Base-by-base conservation (phyloP, 2,113 vertebrate genomes). In the Corythoichthys haematopterus region DNA sequence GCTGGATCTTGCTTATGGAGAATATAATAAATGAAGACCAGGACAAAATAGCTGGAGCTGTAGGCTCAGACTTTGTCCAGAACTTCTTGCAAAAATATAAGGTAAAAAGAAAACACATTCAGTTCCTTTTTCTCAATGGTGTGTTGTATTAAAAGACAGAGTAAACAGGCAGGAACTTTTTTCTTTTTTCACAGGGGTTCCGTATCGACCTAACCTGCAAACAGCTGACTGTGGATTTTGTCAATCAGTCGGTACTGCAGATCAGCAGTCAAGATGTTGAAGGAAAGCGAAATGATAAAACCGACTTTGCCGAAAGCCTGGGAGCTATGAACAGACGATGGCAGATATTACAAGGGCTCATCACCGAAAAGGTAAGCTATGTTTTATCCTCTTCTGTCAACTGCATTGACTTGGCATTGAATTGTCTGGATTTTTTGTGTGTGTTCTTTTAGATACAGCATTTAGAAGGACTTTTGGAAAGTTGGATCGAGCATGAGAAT, bases 221-320 rank as follows among this genome's bases (percentile, higher is more conserved):
- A 71, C 97, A 99, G 81, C 64, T 98, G 83, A 98, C 96, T 0
- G 96, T 98, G 1, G 97, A 98, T 81, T 99, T 98, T 76, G 97
- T 99, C 72, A 99, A 98, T 80, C 96, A 98, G 70, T 98, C 97
- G 0, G 95, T 98, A 79, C 89, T 98, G 15, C 96, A 98, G 53
- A 97, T 98, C 80, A 98, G 95, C 85, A 94, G 93, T 70, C 96
- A 98, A 71, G 97, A 99, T 37, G 96, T 98, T 58, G 95, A 98
- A 83, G 97, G 94, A 71, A 98, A 98, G 66, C 94, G 97, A 59
- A 97, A 94, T 0, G 95, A 98, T 80, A 99, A 98, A 87, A 98
- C 97, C 0, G 94, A 99, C 77, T 99, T 98, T 83, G 97, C 97
- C 0, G 97, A 99, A 76, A 95, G 93, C 47, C 91, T 99, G 0